These are phyloP conservation scores for Ascaphus truei DNA, from an alignment of 2,113 vertebrate species.

Conservation along the genomic window DNA sequence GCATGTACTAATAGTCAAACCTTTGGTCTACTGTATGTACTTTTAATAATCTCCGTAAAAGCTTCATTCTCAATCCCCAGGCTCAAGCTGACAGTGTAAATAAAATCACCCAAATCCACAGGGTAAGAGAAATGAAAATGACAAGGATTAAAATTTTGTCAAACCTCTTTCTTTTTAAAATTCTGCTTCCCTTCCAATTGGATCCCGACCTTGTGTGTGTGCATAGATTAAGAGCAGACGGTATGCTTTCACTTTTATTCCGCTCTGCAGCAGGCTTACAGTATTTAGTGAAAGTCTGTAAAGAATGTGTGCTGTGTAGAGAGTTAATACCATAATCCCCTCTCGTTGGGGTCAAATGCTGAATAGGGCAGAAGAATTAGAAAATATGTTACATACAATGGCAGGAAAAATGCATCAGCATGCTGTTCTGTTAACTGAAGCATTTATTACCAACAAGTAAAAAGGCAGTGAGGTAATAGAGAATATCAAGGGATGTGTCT, in stretches of 20 bases:
- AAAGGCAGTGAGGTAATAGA: constrained; percentile 53
- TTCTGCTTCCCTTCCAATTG: constrained; percentile 80
- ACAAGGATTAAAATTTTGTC: constrained; percentile 89
- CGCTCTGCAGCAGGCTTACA: constrained; percentile 77
- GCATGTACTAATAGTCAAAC: constrained; percentile 59
- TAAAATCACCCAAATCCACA: constrained; percentile 99
- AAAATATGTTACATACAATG: constrained; percentile 72
- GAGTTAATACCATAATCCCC: constrained; percentile 83
- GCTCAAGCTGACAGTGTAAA: constrained; percentile 99
- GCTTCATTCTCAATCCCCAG: constrained; percentile 94
- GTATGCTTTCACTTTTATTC: constrained; percentile 82
- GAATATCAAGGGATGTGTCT: constrained; percentile 39
- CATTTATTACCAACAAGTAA: constrained; percentile 50
- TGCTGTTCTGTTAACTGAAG: constrained; percentile 54
- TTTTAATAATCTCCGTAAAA: constrained; percentile 96
- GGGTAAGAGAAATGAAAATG: constrained; percentile 98
- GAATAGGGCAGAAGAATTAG: constrained; percentile 76
- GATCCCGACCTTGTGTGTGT: constrained; percentile 80
- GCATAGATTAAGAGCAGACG: constrained; percentile 81
- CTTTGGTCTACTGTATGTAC: constrained; percentile 74
- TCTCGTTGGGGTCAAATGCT: constrained; percentile 77
- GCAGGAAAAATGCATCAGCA: constrained; percentile 70
- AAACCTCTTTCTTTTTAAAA: constrained; percentile 84
- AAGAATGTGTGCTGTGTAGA: constrained; percentile 77
- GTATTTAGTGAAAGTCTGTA: constrained; percentile 82